These are phyloP conservation scores for Arothron firmamentum DNA, from an alignment of 2,113 vertebrate genomes.

Conservation along the genomic window DNA sequence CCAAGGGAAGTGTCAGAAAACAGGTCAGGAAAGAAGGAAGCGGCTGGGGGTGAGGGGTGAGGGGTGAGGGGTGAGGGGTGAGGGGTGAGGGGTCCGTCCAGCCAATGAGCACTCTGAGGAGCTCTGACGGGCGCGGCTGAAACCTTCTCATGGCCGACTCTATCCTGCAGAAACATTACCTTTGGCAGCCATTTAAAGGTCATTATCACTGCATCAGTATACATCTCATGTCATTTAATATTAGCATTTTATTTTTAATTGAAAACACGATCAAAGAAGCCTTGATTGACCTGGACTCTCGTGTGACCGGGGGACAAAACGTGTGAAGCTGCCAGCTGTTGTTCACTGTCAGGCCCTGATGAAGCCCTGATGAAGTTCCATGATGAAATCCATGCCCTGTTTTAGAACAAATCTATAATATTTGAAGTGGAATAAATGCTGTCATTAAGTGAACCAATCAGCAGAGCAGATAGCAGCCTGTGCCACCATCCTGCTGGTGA, in stretches of 20 bases:
- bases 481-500: constrained; percentile 16
- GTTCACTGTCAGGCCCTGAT: too few species aligned
- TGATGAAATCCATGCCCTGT: not conserved
- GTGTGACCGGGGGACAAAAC: too few species aligned
- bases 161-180: too few species aligned
- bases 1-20: constrained; percentile 43
- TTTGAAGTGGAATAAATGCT: constrained; percentile 42
- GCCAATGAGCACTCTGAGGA: constrained; percentile 22
- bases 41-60: constrained; percentile 53
- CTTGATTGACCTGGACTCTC: too few species aligned
- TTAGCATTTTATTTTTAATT: too few species aligned
- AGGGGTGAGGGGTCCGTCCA: constrained; percentile 53
- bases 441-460: constrained; percentile 69
- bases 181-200: too few species aligned
- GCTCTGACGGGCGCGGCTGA: constrained; percentile 9
- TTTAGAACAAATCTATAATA: constrained; percentile 42
- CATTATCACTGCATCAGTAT: too few species aligned
- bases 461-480: constrained; percentile 35
- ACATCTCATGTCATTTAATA: too few species aligned
- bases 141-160: too few species aligned
- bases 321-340: too few species aligned
- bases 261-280: too few species aligned
- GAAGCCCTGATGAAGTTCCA: too few species aligned
- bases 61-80: constrained; percentile 58
- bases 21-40: constrained; percentile 58